Evolutionary conservation across 2,888 invertebrate genomes (phyloP).

Genomic region (Dione juno): DNA sequence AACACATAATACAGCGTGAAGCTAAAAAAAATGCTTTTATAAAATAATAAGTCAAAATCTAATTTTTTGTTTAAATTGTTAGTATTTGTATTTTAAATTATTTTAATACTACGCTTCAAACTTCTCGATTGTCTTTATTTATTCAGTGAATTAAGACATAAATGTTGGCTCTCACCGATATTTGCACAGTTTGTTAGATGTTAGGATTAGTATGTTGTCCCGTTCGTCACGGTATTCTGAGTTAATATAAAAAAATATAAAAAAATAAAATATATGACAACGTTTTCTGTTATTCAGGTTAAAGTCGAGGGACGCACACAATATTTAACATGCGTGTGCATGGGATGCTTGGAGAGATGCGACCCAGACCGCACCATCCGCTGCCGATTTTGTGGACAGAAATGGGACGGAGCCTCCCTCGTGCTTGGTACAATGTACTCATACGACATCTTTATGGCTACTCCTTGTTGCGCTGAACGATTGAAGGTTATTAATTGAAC

Average conservation of each 20-base stretch:
- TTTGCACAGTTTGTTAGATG: conserved; percentile 64
- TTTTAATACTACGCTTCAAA: conserved; percentile 58
- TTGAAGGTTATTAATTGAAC: conserved; percentile 87
- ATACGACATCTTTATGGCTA: conserved; percentile 98
- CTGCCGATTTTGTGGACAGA: conserved; percentile 92
- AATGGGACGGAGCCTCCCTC: conserved; percentile 96
- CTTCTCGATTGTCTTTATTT: conserved; percentile 58
- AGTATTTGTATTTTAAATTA: conserved; percentile 58
- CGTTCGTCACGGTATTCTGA: conserved; percentile 39
- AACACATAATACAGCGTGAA: too few species aligned
- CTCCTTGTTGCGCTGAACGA: conserved; percentile 96
- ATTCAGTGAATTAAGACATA: conserved; percentile 67
- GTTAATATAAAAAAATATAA: conserved; percentile 15
- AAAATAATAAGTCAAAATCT: neutral
- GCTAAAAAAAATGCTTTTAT: too few species aligned
- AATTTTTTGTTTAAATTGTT: neutral
- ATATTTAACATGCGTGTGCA: conserved; percentile 96
- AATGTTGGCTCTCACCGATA: conserved; percentile 54
- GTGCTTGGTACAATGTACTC: conserved; percentile 99
- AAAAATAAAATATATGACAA: too few species aligned
- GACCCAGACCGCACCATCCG: conserved; percentile 89
- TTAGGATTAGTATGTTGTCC: conserved; percentile 63
- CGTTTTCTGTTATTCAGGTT: conserved; percentile 82
- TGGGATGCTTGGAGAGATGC: conserved; percentile 95
- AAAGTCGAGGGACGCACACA: conserved; percentile 95